These are phyloP conservation scores for Cynaeus angustus DNA, from an alignment of 2,888 invertebrate genomes.

Conservation along the genomic window DNA sequence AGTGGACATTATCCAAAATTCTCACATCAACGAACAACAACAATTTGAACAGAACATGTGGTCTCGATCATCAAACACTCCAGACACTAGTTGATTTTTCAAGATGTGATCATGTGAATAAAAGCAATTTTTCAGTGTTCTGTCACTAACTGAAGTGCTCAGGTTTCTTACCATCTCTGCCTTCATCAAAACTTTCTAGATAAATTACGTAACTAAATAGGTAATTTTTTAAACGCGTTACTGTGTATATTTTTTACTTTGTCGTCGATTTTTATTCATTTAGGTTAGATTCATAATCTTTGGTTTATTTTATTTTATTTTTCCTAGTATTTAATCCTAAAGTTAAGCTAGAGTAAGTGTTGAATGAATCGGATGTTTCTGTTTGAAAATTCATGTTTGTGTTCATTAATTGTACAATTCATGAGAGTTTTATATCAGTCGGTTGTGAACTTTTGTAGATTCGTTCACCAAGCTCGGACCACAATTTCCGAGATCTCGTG, in stretches of 20 bases:
- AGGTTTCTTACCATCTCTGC: constrained; percentile 71
- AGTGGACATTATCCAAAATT: constrained; percentile 52
- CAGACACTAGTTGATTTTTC: constrained; percentile 53
- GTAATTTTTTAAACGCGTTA: constrained; percentile 44
- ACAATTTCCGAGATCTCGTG: constrained; percentile 2
- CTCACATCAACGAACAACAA: constrained; percentile 64
- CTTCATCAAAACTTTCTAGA: constrained; percentile 59
- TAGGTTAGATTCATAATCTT: constrained; percentile 13
- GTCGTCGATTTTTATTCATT: constrained; percentile 1
- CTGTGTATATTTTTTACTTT: constrained; percentile 20
- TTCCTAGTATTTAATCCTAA: constrained; percentile 15
- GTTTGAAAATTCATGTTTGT: constrained; percentile 52
- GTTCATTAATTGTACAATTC: constrained; percentile 49
- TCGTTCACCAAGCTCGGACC: background rate
- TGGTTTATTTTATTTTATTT: constrained; percentile 22
- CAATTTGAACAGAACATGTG: constrained; percentile 50
- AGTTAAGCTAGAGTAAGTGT: constrained; percentile 56
- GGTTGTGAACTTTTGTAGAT: constrained; percentile 1
- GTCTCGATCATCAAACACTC: constrained; percentile 44
- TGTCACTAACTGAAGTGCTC: constrained; percentile 66
- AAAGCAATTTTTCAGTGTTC: constrained; percentile 59
- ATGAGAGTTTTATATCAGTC: constrained; percentile 21
- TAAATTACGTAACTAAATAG: constrained; percentile 50
- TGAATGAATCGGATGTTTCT: constrained; percentile 52
- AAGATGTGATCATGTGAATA: constrained; percentile 46